Evolutionary conservation across 2,888 invertebrate species (phyloP), one percentile per base, ranked within the genome.

Genomic region (Tuta absoluta): DNA sequence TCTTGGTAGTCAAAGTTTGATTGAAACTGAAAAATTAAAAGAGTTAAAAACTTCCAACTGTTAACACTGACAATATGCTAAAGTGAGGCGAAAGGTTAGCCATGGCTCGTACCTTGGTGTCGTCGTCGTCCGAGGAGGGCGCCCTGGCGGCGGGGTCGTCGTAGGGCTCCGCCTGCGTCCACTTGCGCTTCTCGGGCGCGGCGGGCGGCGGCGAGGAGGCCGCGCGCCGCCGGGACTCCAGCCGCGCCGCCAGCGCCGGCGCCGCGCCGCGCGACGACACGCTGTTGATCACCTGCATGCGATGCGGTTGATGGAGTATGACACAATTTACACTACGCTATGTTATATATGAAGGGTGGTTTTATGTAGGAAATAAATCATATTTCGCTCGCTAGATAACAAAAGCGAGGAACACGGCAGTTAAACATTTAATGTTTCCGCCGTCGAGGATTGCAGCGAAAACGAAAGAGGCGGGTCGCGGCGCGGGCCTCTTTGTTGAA

Each of bases 171-270:
- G 87, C 95, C 96, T 95, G 95, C 41, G 59, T 28, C 61, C 87
- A 96, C 95, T 76, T 96, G 93, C 89, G 96, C 95, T 89, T 95
- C 95, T 66, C 95, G 93, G 74, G 94, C 84, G 61, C 61, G 1
- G 38, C 61, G 61, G 61, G 81, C 93, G 85, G 71, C 88, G 92
- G 89, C 81, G 86, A 77, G 21, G 82, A 78, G 69, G 74, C 74
- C 62, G 75, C 79, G 33, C 75, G 94, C 95, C 95, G 95, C 80
- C 95, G 95, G 68, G 95, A 92, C 84, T 95, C 95, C 82, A 95
- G 95, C 8, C 95, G 93, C 62, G 92, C 82, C 73, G 92, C 89
- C 45, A 87, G 91, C 84, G 79, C 93, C 83, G 92, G 88, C n/a
- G 90, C 86, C 56, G 79, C 76, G 71, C 74, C 72, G 68, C 72